phyloP scores from a whole-genome alignment of 2,113 vertebrate genomes.

The Gopherus evgoodei region DNA sequence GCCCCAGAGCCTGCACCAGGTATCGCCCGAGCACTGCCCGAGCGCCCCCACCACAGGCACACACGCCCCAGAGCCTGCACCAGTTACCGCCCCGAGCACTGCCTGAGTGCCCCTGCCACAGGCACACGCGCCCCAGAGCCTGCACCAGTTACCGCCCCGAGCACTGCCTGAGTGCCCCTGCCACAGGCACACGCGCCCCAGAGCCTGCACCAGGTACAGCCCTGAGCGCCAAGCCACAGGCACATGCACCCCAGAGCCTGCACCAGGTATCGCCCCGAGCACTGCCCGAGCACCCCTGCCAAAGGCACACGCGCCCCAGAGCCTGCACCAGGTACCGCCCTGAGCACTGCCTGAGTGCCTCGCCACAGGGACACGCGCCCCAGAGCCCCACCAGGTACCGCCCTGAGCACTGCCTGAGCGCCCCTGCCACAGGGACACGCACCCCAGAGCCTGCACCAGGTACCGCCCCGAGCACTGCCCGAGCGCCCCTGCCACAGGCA shows the following conservation, averaged over 20 bases:
- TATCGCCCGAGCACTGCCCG: no score
- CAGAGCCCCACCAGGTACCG: background rate
- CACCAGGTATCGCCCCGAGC: background rate
- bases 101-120: fast-evolving
- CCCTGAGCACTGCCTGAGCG: background rate
- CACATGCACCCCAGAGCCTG: background rate
- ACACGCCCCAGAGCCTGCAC: background rate
- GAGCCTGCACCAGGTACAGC: no score
- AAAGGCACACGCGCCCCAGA: background rate
- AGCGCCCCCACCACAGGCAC: background rate
- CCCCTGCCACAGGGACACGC: background rate
- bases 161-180: background rate
- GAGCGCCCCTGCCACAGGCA: background rate
- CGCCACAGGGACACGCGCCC: background rate
- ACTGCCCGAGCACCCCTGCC: fast-evolving
- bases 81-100: background rate
- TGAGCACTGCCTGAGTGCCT: no score
- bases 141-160: background rate
- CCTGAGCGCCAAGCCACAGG: background rate
- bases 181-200: no score
- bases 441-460: background rate
- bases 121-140: background rate
- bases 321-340: background rate
- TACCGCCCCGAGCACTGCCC: background rate
- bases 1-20: background rate